These are phyloP conservation scores for Brachionus calyciflorus DNA, from an alignment of 1,140 invertebrate species.

Conservation along the genomic window DNA sequence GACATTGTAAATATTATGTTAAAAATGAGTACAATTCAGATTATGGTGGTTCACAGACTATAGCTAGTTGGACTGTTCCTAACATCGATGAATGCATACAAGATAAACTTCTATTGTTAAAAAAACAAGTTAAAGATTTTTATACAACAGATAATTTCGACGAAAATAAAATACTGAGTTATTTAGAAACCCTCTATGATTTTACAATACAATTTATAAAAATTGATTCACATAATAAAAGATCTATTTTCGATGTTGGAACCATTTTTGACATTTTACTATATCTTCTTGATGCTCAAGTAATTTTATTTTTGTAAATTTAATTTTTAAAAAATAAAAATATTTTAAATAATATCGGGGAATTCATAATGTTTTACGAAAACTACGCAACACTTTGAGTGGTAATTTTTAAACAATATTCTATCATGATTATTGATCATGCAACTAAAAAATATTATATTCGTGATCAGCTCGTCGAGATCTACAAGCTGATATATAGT, in stretches of 20 bases:
- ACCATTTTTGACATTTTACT: constrained; percentile 56
- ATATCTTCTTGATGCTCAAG: constrained; percentile 54
- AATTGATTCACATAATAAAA: constrained; percentile 52
- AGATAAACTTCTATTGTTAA: constrained; percentile 51
- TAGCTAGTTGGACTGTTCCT: constrained; percentile 53
- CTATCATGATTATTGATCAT: too few species aligned
- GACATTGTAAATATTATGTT: not conserved
- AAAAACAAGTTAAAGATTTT: constrained; percentile 51
- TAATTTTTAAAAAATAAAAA: not conserved
- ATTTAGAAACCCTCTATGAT: constrained; percentile 42
- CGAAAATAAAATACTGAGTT: constrained; percentile 50
- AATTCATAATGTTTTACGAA: not conserved
- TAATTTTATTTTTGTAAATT: constrained; percentile 28
- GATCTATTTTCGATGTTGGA: constrained; percentile 55
- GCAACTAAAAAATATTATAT: too few species aligned
- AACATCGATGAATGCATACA: constrained; percentile 57
- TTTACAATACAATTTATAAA: constrained; percentile 52
- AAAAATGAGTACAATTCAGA: constrained; percentile 49
- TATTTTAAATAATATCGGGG: not conserved
- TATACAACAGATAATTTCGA: constrained; percentile 47
- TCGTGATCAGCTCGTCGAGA: too few species aligned
- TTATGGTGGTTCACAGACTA: constrained; percentile 51
- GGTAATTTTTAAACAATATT: too few species aligned
- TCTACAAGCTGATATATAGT: too few species aligned
- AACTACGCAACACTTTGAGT: too few species aligned